phyloP scores from a whole-genome alignment of 2,888 invertebrate species.

The Mycalesis mineus region DNA sequence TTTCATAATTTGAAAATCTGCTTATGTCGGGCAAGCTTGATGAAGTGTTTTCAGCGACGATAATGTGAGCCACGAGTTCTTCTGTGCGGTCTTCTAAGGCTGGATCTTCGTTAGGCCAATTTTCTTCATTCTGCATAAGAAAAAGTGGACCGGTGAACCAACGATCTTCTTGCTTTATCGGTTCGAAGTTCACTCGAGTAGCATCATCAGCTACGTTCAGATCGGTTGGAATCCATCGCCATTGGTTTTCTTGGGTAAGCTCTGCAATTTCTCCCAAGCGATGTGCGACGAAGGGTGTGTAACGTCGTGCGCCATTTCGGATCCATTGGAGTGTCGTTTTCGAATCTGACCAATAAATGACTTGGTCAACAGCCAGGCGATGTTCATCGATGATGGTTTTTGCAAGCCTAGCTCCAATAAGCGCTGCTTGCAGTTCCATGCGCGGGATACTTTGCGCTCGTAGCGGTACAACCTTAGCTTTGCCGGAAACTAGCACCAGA shows the following conservation, averaged over 20 bases:
- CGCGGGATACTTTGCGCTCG: neutral
- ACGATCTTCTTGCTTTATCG: neutral
- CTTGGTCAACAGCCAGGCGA: neutral
- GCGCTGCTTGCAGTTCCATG: neutral
- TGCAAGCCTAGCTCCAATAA: neutral
- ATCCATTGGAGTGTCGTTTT: neutral
- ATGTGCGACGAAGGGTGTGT: conserved; percentile 16
- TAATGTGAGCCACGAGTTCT: neutral
- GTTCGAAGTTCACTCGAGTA: neutral
- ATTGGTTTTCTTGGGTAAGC: neutral
- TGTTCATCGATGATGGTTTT: neutral
- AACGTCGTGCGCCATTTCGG: neutral
- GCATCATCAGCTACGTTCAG: neutral
- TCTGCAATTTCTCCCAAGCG: conserved; percentile 10
- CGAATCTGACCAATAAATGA: neutral
- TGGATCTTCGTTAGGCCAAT: neutral
- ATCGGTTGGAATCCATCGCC: neutral
- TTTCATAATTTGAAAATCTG: conserved; percentile 7
- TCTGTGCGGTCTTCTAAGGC: neutral
- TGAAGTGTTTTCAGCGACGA: neutral
- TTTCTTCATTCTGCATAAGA: neutral
- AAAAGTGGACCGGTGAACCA: conserved; percentile 13
- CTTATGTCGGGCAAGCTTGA: neutral
- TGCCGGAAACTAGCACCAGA: neutral
- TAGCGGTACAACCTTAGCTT: neutral